Conservation (phyloP, 2,888 invertebrate genomes). For the Drosophila engyochracea region DNA sequence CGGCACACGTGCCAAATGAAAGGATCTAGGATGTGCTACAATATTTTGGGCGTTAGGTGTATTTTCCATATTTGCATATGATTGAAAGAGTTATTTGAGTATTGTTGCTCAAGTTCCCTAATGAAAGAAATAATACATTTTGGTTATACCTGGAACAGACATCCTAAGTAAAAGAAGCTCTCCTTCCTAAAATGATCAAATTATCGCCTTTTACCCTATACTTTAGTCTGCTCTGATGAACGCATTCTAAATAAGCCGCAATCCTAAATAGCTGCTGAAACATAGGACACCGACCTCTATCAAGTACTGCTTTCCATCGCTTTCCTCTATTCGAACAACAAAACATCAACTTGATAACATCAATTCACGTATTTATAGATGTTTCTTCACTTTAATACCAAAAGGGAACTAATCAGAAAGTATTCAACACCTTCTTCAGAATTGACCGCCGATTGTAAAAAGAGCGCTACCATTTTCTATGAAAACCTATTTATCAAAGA, state of each 20-base stretch:
- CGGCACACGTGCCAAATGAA: conserved; percentile 76
- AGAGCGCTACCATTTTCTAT: background rate
- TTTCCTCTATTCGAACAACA: background rate
- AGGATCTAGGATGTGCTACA: conserved; percentile 33
- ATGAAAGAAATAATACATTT: background rate
- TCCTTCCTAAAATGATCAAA: background rate
- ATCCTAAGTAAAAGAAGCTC: background rate
- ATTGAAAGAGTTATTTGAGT: conserved; percentile 25
- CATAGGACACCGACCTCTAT: background rate
- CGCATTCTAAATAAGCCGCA: background rate
- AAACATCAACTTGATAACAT: conserved; percentile 10
- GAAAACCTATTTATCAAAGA: background rate
- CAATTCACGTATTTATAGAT: background rate
- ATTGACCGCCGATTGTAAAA: conserved; percentile 3
- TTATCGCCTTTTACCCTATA: background rate
- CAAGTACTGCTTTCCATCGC: background rate
- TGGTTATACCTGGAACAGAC: too few relatives aligned
- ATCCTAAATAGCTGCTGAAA: background rate
- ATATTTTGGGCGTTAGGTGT: conserved; percentile 58
- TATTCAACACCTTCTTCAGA: conserved; percentile 21
- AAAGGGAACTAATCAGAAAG: background rate
- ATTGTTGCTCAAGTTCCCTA: background rate
- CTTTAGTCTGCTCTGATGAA: background rate
- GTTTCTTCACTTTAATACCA: background rate
- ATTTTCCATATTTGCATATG: conserved; percentile 45